Base-by-base conservation (phyloP, 2,113 vertebrate genomes). In the Tachysurus fulvidraco region DNA sequence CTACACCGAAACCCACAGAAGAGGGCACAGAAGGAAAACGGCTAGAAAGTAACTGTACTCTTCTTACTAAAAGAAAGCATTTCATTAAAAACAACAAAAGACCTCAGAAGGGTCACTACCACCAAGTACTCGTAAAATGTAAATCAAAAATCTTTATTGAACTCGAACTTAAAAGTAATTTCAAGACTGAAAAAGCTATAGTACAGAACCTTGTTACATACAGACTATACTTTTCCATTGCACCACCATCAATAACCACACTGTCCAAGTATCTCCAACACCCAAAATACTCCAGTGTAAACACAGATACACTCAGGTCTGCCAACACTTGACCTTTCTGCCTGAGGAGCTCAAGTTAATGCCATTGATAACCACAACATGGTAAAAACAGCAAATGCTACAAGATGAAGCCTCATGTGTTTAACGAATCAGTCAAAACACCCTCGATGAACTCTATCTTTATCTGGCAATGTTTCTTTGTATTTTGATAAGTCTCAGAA, bases 1-100 rank as follows among this genome's bases (percentile, higher is more conserved):
- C 82, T 85, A 81, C 64, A 57, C 76, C 28, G 1, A 71, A 83
- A 36, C 60, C 73, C 55, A 78, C 88, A 85, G 60, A 64, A 88
- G 84, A 77, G 52, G 82, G 62, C 87, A 83, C 74, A 86, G 86
- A 79, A 86, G 69, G 55, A 50, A 62, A 55, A 41, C 36, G 30
- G 36, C 13, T 17, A 28, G 21, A 55, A 50, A 78, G 13, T 25
- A 25, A 46, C n/a, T 13, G 3, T 21, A 41, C 1, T 21, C 19
- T 21, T 52, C 19, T 52, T 6, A 54, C 41, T 21, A 83, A 17
- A 59, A 28, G 7, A 17, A 54, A 44, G 23, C 55, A 60, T 73
- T 71, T 21, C 2, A 44, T 17, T 57, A 23, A 57, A 23, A 83
- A 60, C 17, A 59, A 62, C 36, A 60, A 41, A 60, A 17, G 10